Evolutionary conservation across 1,140 invertebrate species (phyloP).

Genomic region (Schlechtendalia chinensis): DNA sequence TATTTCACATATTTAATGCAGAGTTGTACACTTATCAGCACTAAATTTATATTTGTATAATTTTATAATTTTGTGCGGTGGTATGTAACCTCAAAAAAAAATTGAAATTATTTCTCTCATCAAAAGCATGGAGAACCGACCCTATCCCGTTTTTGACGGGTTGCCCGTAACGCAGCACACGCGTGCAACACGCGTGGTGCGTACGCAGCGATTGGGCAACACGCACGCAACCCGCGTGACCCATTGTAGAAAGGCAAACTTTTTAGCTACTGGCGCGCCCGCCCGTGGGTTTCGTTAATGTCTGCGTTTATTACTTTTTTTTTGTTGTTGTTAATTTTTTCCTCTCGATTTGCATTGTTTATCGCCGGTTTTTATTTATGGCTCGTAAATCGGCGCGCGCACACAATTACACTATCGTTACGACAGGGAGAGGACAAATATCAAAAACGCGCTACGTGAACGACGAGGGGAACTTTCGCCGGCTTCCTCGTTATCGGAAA

Average conservation of each 20-base stretch:
- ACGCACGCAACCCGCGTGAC: background rate
- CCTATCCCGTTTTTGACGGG: background rate
- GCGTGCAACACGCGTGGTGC: no score
- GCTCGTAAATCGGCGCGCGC: background rate
- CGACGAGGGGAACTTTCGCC: slow-evolving; percentile 19
- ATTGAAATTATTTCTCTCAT: no score
- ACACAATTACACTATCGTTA: no score
- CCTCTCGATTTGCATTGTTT: slow-evolving; percentile 2
- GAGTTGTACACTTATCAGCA: no score
- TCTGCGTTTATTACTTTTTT: background rate
- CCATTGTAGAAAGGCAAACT: slow-evolving; percentile 32
- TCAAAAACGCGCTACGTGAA: background rate
- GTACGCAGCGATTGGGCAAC: background rate
- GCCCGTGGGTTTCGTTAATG: background rate
- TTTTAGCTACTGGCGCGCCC: background rate
- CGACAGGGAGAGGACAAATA: no score
- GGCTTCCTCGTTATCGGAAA: slow-evolving; percentile 36
- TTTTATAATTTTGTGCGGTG: no score
- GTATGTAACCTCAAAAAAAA: no score
- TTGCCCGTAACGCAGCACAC: background rate
- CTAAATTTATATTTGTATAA: no score
- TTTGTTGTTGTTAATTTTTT: background rate
- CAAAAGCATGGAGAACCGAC: no score
- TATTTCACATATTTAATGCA: no score
- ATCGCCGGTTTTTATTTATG: background rate